Conservation (phyloP, 2,797 vertebrate genomes). For the Picus viridis region DNA sequence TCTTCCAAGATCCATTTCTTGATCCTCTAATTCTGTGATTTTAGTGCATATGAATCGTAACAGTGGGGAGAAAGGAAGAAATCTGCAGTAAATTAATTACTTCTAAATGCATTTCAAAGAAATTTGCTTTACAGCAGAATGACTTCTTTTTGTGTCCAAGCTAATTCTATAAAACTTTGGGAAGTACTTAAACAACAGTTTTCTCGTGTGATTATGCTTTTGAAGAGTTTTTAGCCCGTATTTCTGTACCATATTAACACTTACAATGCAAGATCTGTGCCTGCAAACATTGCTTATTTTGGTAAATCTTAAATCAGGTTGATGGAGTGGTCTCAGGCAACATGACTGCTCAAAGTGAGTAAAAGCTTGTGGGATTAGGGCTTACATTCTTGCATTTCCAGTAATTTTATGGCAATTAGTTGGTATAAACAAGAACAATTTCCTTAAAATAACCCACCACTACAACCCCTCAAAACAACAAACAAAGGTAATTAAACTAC, state of each 20-base stretch:
- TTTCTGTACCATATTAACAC: not conserved
- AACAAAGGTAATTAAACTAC: not conserved
- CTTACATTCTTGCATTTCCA: not conserved
- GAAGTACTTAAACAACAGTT: not conserved
- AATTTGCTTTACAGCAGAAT: not conserved
- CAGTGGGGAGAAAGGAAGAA: not conserved
- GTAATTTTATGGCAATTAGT: conserved; percentile 13
- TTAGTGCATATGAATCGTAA: not conserved
- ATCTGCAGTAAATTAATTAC: not conserved
- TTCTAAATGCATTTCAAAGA: not conserved
- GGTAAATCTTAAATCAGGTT: not conserved
- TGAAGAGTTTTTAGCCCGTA: not conserved
- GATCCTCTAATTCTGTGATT: not conserved
- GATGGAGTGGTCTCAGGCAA: not conserved
- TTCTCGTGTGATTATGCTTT: not conserved
- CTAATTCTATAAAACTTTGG: not conserved
- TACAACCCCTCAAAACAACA: not conserved
- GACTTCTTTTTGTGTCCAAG: not conserved
- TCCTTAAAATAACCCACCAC: not conserved
- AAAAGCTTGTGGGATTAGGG: not conserved
- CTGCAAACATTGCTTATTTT: not conserved
- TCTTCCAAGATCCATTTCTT: not conserved
- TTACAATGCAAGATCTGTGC: not conserved
- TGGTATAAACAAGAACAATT: not conserved
- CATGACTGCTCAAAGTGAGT: not conserved